Base-by-base conservation (phyloP, 1,140 invertebrate genomes). In the Drosophila pruinosa region DNA sequence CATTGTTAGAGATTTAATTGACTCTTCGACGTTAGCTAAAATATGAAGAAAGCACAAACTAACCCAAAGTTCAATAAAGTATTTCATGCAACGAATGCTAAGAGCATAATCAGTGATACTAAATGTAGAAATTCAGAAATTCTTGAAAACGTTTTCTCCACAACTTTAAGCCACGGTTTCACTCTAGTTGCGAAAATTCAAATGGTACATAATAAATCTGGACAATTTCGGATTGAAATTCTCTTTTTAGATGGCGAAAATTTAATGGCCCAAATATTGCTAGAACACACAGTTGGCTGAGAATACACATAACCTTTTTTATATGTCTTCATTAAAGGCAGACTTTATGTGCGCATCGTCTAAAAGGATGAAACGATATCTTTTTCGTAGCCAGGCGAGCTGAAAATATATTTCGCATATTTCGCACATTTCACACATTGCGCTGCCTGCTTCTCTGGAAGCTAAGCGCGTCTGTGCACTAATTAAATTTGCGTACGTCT, bases 271-370 rank as follows among this genome's bases (percentile, higher is more conserved):
- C 24, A 17, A 22, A 10, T 39, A 36, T 70, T 26, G 12, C 14
- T 28, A 41, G 17, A 34, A 36, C 19, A 45, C 26, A 7, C 36
- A 39, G 3, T 10, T 14, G 2, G 17, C 26, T 7, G 14, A 3
- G 43, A 31, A 59, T 41, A 48, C 39, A 22, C 41, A 63, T 63
- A 70, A 53, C 48, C 31, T 63, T 47, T 67, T 50, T 70, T 70
- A 70, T 64, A 41, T 8, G 6, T 6, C 21, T 41, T 24, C 24
- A 61, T 62, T 61, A 31, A 68, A 31, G 70, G 34, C 14, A 50
- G 50, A 78, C 74, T 81, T 82, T 54, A 81, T 74, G 78, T 48
- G 59, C 59, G 43, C 61, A 43, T 50, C 38, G 8, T 4, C n/a
- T 14, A 19, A 19, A 47, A 26, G 24, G 34, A 17, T 39, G 28